Percentiles rank a stretch among this genome's conserved stretches.
Evolutionary conservation across 2,888 invertebrate species (phyloP).

Genomic region (Sturmia bella): DNA sequence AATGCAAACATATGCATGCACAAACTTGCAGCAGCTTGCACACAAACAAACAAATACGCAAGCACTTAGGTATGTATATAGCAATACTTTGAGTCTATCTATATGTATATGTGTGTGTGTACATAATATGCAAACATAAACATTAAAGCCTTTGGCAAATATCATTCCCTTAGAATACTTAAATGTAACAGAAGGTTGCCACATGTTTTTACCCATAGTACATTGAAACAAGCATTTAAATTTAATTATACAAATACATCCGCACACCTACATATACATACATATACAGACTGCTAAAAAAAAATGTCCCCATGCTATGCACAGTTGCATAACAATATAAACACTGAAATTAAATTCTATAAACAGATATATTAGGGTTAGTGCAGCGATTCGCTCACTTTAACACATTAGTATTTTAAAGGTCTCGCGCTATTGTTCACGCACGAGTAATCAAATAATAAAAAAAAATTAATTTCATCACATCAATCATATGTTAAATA

Average conservation of each 20-base stretch:
- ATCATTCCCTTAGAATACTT: conserved; percentile 44
- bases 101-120: not conserved
- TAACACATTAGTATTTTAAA: not conserved
- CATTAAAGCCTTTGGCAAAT: conserved; percentile 8
- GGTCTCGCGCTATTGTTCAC: not conserved
- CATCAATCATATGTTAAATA: too few species aligned
- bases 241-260: not conserved
- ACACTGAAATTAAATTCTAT: conserved; percentile 12
- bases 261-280: not conserved
- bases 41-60: not conserved
- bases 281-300: not conserved
- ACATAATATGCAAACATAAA: not conserved
- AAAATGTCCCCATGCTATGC: not conserved
- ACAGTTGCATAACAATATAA: not conserved
- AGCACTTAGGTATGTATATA: not conserved
- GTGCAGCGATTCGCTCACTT: too few species aligned
- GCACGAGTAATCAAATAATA: too few species aligned
- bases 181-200: conserved; percentile 32
- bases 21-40: not conserved
- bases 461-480: too few species aligned
- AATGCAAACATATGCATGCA: conserved; percentile 33
- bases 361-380: conserved; percentile 11
- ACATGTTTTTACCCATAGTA: conserved; percentile 25
- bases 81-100: not conserved
- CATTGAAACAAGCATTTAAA: conserved; percentile 9